These are phyloP conservation scores for Peromyscus attwateri DNA, from an alignment of 2,797 vertebrate species.

Conservation along the genomic window DNA sequence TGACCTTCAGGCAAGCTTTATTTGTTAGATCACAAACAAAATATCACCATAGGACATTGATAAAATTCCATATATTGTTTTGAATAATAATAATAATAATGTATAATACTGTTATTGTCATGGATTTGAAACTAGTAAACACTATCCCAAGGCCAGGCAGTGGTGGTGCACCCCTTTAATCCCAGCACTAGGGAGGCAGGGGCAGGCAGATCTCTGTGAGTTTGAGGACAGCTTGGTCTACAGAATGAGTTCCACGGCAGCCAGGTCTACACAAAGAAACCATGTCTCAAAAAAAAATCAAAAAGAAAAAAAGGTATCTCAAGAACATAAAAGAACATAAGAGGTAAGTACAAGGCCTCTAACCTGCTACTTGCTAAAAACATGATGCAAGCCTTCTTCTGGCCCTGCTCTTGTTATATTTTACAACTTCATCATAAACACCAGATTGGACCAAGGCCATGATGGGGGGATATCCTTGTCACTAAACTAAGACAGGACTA, in stretches of 20 bases:
- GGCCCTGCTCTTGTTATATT: not conserved
- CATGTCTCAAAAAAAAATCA: too few species aligned
- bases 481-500: not conserved
- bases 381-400: not conserved
- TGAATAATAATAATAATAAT: not conserved
- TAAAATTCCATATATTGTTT: constrained; percentile 19
- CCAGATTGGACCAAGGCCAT: not conserved
- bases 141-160: not conserved
- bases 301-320: not conserved
- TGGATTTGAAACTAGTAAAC: not conserved
- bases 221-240: not conserved
- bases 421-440: not conserved
- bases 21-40: too few species aligned
- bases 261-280: not conserved
- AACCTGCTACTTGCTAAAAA: not conserved
- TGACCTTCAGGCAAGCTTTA: too few species aligned
- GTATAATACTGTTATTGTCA: not conserved
- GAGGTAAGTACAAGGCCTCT: too few species aligned
- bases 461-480: not conserved
- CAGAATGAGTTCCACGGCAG: not conserved
- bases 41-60: not conserved
- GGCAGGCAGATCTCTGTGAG: not conserved
- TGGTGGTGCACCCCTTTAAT: not conserved
- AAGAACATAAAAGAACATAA: not conserved
- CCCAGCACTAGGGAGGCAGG: not conserved